Conservation (phyloP, 2,797 vertebrate genomes). For the Hephaestus fuliginosus region DNA sequence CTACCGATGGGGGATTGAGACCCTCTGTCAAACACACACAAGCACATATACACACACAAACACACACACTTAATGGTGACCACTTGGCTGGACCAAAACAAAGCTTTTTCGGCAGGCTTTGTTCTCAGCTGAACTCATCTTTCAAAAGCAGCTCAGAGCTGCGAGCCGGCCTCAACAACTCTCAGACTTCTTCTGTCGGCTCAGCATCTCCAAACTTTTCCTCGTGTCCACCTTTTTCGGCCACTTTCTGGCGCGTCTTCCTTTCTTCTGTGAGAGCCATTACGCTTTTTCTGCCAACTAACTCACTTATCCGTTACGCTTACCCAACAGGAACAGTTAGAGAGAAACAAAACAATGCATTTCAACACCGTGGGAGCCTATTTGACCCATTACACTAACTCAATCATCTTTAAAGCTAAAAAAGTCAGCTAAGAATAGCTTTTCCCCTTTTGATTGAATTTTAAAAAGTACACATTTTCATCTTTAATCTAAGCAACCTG, state of each 20-base stretch:
- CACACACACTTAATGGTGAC: slow-evolving; percentile 68
- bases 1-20: not conserved
- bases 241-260: not conserved
- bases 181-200: slow-evolving; percentile 16
- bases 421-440: not conserved
- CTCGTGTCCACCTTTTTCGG: not conserved
- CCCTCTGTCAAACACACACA: slow-evolving; percentile 44
- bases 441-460: not conserved
- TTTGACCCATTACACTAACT: not conserved
- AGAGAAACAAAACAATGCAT: not conserved
- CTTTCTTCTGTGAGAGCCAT: no score
- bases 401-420: not conserved
- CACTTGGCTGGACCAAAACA: slow-evolving; percentile 77
- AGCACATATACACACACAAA: slow-evolving; percentile 45
- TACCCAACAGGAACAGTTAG: not conserved
- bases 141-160: slow-evolving; percentile 42
- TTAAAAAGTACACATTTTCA: not conserved
- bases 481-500: not conserved
- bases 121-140: slow-evolving; percentile 69
- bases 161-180: slow-evolving; percentile 29
- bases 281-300: no score
- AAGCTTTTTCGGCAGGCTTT: slow-evolving; percentile 67
- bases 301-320: not conserved
- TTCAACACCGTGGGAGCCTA: not conserved
- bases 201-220: not conserved